phyloP scores from a whole-genome alignment of 2,797 vertebrate species.

The Chrosomus eos region DNA sequence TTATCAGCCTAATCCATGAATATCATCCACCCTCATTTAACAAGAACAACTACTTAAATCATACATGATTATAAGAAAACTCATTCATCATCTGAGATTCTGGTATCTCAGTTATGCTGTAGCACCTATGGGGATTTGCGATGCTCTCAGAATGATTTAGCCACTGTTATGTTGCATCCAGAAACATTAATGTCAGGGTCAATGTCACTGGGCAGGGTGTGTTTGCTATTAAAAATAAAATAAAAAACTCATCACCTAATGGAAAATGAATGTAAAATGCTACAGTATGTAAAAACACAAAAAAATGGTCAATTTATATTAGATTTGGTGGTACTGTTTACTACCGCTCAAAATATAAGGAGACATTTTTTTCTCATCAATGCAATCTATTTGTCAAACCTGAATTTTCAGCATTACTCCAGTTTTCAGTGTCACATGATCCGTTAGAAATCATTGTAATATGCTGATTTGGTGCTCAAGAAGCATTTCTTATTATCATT shows the following conservation, averaged over 20 bases:
- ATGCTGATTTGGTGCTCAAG: neutral
- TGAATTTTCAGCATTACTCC: neutral
- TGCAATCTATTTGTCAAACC: neutral
- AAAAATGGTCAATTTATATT: no score
- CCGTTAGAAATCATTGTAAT: neutral
- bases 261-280: neutral
- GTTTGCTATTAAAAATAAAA: neutral
- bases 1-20: constrained; percentile 18
- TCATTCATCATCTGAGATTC: neutral
- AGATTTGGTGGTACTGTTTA: neutral
- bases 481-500: neutral
- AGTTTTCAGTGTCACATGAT: neutral
- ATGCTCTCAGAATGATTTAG: constrained; percentile 3
- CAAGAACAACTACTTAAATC: constrained; percentile 37
- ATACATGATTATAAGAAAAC: constrained; percentile 1
- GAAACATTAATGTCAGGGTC: neutral
- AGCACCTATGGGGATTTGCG: neutral
- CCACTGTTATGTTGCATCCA: neutral
- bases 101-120: neutral
- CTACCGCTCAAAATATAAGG: neutral
- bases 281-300: no score
- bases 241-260: neutral
- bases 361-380: neutral
- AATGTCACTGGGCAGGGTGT: neutral
- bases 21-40: constrained; percentile 30